These are phyloP conservation scores for Calosoma granatense DNA, from an alignment of 1,140 invertebrate species.

Conservation along the genomic window DNA sequence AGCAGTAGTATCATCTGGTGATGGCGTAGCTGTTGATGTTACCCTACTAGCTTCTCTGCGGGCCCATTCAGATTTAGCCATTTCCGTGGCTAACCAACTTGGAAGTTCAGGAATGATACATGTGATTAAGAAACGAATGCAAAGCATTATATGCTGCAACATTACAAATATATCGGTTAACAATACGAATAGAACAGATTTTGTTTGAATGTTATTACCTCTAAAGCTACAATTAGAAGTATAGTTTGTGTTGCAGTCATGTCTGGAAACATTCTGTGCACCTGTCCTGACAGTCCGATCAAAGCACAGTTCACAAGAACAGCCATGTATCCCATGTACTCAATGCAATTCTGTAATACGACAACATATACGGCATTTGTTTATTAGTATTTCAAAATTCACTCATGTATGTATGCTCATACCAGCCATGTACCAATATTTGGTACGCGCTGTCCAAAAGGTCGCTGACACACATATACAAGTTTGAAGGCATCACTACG, in stretches of 20 bases:
- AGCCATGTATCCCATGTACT: slow-evolving; percentile 85
- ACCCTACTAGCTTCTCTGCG: slow-evolving; percentile 47
- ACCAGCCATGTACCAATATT: slow-evolving; percentile 97
- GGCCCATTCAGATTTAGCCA: slow-evolving; percentile 76
- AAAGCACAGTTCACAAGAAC: slow-evolving; percentile 92
- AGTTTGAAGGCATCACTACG: slow-evolving; percentile 94
- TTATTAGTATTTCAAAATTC: not conserved
- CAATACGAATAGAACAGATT: slow-evolving; percentile 13
- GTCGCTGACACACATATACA: slow-evolving; percentile 86
- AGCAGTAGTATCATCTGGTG: slow-evolving; percentile 27
- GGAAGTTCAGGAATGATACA: slow-evolving; percentile 87
- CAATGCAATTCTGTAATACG: slow-evolving; percentile 69
- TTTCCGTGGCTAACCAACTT: slow-evolving; percentile 79
- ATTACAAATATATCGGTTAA: no score
- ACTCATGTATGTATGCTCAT: slow-evolving; percentile 16
- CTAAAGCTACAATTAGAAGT: slow-evolving; percentile 74
- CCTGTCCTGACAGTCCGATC: slow-evolving; percentile 83
- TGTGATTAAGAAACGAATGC: slow-evolving; percentile 67
- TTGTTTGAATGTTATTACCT: slow-evolving; percentile 39
- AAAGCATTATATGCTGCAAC: slow-evolving; percentile 78
- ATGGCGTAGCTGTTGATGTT: slow-evolving; percentile 26
- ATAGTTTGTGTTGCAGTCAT: slow-evolving; percentile 78
- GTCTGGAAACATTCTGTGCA: slow-evolving; percentile 78
- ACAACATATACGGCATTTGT: slow-evolving; percentile 6
- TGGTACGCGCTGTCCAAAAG: slow-evolving; percentile 82